phyloP scores from a whole-genome alignment of 35 echinoderm and acorn worm species.

The Apostichopus japonicus region DNA sequence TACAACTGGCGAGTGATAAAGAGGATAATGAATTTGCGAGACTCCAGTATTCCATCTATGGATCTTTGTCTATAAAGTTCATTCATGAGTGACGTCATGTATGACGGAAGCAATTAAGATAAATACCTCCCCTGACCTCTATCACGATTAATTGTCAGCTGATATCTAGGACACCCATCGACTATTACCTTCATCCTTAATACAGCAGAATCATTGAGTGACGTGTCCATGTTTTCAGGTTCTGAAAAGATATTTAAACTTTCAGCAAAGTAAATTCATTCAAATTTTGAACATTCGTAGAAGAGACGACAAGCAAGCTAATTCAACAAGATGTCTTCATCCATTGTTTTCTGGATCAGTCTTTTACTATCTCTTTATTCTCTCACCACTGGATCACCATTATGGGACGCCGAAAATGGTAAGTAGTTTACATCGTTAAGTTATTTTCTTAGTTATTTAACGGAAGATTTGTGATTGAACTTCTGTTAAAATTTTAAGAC shows the following conservation, averaged over 20 bases:
- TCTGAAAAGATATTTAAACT: background rate
- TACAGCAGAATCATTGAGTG: slow-evolving; percentile 3
- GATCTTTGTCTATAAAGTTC: too few relatives aligned
- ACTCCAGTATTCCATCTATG: too few relatives aligned
- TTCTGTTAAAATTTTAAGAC: background rate
- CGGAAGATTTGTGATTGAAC: background rate
- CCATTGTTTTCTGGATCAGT: background rate
- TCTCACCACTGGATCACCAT: background rate
- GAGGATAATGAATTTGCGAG: too few relatives aligned
- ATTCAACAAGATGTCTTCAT: background rate
- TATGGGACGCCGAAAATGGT: background rate
- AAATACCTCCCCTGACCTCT: background rate
- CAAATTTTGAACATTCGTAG: background rate
- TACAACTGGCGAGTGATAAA: too few relatives aligned
- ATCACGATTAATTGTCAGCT: background rate
- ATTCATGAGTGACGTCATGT: background rate
- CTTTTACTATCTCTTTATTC: background rate
- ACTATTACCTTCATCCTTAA: background rate
- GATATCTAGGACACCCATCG: background rate
- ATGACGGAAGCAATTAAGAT: background rate
- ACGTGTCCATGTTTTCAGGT: background rate
- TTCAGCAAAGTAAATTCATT: background rate
- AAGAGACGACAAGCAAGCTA: background rate
- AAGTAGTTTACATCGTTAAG: background rate
- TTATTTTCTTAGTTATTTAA: background rate